Evolutionary conservation across 2,888 invertebrate species (phyloP).

Genomic region (Eudasyphora cyanicolor): DNA sequence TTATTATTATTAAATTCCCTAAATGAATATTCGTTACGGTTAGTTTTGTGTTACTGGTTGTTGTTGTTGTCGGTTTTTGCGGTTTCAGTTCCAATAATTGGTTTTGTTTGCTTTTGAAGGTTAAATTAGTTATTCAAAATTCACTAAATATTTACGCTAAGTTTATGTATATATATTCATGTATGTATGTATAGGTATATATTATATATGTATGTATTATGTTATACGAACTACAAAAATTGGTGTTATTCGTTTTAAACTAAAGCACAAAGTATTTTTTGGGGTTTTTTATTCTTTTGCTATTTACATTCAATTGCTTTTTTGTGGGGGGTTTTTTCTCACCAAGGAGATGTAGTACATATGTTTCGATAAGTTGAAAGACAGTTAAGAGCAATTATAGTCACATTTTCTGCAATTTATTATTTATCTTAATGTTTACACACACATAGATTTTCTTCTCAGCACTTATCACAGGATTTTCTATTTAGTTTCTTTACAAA

Average conservation of each 20-base stretch:
- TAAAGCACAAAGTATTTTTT: constrained; percentile 72
- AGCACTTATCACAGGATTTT: constrained; percentile 18
- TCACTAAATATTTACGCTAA: constrained; percentile 16
- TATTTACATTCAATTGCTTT: constrained; percentile 63
- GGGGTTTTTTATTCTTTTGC: constrained; percentile 40
- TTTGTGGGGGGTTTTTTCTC: constrained; percentile 2
- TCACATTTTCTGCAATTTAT: constrained; percentile 2
- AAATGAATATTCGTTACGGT: constrained; percentile 75
- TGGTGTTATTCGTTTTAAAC: constrained; percentile 74
- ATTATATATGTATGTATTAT: neutral
- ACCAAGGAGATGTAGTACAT: constrained; percentile 45
- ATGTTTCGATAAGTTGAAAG: constrained; percentile 27
- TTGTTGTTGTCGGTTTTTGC: constrained; percentile 50
- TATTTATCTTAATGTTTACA: neutral
- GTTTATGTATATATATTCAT: neutral
- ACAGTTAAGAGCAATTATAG: neutral
- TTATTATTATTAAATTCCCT: constrained; percentile 71
- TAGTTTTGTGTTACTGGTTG: constrained; percentile 58
- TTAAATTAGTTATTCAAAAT: constrained; percentile 50
- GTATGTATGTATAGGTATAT: constrained; percentile 17
- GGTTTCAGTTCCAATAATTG: constrained; percentile 33
- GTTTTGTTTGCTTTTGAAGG: neutral
- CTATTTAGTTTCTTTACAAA: neutral
- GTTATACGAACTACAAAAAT: constrained; percentile 66
- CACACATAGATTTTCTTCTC: too few relatives aligned